A percentile compares a stretch with the other conserved stretches of the same genome.
Evolutionary conservation across 2,888 invertebrate species (phyloP).

Genomic region (Seladonia tumulorum): DNA sequence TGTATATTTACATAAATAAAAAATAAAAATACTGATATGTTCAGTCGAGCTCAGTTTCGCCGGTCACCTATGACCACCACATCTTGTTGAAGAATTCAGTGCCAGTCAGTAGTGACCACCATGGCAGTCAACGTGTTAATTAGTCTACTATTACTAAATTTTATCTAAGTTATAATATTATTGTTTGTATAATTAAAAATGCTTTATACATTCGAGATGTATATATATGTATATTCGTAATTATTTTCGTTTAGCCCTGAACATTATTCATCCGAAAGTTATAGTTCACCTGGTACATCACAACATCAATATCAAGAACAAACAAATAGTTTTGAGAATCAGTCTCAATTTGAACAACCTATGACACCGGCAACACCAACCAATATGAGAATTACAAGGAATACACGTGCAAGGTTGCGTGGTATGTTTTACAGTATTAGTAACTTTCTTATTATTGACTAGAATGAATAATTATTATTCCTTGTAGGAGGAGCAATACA

Average conservation of each 20-base stretch:
- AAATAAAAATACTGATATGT: no score
- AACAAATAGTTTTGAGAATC: slow-evolving; percentile 76
- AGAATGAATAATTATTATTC: neutral
- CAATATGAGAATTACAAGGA: slow-evolving; percentile 84
- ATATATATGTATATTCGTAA: neutral
- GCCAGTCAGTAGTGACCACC: no score
- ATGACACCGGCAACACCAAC: slow-evolving; percentile 81
- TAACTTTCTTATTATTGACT: neutral
- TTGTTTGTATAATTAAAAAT: neutral
- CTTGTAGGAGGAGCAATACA: slow-evolving; percentile 78
- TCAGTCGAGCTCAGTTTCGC: no score
- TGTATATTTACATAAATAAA: no score
- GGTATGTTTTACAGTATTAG: slow-evolving; percentile 69
- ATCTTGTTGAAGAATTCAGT: no score
- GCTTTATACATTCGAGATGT: neutral
- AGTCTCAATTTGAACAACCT: slow-evolving; percentile 82
- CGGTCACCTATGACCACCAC: no score
- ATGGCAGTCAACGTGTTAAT: no score
- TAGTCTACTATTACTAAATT: neutral
- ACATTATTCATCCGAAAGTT: slow-evolving; percentile 81
- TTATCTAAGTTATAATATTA: neutral
- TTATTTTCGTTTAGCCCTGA: slow-evolving; percentile 72
- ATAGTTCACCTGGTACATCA: slow-evolving; percentile 80
- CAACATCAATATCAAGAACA: slow-evolving; percentile 80
- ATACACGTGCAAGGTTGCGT: slow-evolving; percentile 82